Conservation (phyloP, 2,113 vertebrate genomes). For the Catharus bicknelli region DNA sequence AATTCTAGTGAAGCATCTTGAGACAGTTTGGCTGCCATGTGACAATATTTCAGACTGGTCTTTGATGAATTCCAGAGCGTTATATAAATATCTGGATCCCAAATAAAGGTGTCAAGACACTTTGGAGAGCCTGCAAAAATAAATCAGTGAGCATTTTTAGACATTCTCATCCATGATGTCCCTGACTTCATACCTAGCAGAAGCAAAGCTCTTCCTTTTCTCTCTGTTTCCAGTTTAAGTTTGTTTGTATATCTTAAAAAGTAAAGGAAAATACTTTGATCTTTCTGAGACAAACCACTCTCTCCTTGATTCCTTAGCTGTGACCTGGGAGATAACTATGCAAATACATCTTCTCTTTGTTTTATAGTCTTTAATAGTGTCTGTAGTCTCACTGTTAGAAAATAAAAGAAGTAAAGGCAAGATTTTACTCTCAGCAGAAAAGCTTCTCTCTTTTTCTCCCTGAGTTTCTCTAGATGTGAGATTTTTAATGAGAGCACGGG, state of each 20-base stretch:
- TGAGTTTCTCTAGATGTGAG: background rate
- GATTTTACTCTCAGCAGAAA: background rate
- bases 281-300: background rate
- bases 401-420: background rate
- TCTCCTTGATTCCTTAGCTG: background rate
- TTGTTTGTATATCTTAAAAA: conserved; percentile 36
- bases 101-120: conserved; percentile 63
- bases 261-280: background rate
- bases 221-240: conserved; percentile 20
- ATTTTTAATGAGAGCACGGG: background rate
- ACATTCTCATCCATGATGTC: conserved; percentile 14
- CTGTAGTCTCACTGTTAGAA: background rate
- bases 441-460: background rate
- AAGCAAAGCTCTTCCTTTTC: background rate
- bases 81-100: conserved; percentile 61
- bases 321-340: background rate
- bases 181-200: conserved; percentile 53
- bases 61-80: conserved; percentile 57
- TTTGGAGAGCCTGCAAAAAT: conserved; percentile 39
- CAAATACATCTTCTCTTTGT: background rate
- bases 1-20: conserved; percentile 14
- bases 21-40: conserved; percentile 19
- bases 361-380: background rate
- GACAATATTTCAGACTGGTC: conserved; percentile 56
- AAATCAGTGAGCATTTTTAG: conserved; percentile 27